Evolutionary conservation across 2,113 vertebrate genomes (phyloP).

Genomic region (Chaetorhynchus papuensis): DNA sequence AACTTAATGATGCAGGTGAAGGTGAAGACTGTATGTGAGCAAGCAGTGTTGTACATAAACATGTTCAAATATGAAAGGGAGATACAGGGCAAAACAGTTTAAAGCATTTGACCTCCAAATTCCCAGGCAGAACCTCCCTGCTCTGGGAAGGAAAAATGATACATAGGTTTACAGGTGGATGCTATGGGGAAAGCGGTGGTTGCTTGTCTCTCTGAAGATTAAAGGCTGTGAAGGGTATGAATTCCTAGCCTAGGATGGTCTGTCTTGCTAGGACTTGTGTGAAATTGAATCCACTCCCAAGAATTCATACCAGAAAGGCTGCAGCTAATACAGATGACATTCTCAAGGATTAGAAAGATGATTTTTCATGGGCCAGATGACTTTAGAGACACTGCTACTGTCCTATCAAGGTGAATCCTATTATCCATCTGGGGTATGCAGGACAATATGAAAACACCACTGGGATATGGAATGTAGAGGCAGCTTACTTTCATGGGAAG

Average conservation of each 20-base stretch:
- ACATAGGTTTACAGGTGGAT: not conserved
- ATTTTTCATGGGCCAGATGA: constrained; percentile 1
- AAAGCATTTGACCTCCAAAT: not conserved
- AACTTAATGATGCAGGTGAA: not conserved
- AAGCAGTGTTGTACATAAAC: not conserved
- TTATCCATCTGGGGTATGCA: not conserved
- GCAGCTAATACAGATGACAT: constrained; percentile 12
- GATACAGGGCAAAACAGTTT: not conserved
- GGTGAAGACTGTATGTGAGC: not conserved
- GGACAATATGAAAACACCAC: not conserved
- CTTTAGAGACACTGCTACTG: not conserved
- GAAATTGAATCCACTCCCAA: constrained; percentile 15
- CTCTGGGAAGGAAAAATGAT: not conserved
- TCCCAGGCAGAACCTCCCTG: not conserved
- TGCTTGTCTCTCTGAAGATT: not conserved
- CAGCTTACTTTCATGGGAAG: not conserved
- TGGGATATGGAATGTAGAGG: not conserved
- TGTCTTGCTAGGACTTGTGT: not conserved
- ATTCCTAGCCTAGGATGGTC: not conserved
- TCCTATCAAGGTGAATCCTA: constrained; percentile 6
- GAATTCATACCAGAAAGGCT: not conserved
- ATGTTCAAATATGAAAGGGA: not conserved
- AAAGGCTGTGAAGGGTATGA: not conserved
- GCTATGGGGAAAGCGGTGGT: not conserved
- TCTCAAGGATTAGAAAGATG: constrained; percentile 26